phyloP scores from a whole-genome alignment of 2,113 vertebrate genomes.

The Salminus brasiliensis region DNA sequence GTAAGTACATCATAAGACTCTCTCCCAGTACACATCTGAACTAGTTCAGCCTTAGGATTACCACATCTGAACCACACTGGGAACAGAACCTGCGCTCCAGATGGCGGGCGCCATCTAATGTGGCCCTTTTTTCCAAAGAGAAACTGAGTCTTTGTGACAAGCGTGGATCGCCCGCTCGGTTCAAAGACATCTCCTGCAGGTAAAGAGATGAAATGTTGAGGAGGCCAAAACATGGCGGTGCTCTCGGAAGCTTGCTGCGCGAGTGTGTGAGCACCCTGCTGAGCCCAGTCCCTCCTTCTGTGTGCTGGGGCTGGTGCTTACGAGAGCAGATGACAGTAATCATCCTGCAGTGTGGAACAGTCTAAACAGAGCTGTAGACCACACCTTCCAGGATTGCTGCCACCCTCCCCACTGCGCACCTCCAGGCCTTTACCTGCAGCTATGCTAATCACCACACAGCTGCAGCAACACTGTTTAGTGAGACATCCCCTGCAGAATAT shows the following conservation, averaged over 20 bases:
- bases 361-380: conserved; percentile 39
- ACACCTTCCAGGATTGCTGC: conserved; percentile 28
- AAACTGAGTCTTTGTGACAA: conserved; percentile 26
- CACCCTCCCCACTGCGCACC: conserved; percentile 29
- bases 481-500: neutral
- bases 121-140: neutral
- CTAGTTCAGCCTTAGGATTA: conserved; percentile 32
- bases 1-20: conserved; percentile 2
- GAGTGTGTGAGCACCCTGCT: neutral
- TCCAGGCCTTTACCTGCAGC: conserved; percentile 33
- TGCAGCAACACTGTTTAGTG: neutral
- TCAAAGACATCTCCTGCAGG: conserved; percentile 38
- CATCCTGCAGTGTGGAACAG: conserved; percentile 37
- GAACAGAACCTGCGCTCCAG: neutral
- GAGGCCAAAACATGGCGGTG: conserved; percentile 17
- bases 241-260: neutral
- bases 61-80: conserved; percentile 10
- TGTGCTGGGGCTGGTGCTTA: conserved; percentile 46
- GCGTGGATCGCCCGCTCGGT: neutral
- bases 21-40: conserved; percentile 22
- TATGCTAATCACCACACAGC: conserved; percentile 31
- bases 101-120: neutral
- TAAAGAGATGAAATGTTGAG: conserved; percentile 36
- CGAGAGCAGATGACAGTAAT: conserved; percentile 51
- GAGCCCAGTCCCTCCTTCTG: conserved; percentile 38